A percentile compares a stretch with the other conserved stretches of the same genome.
These are phyloP conservation scores for Thalpophila matura DNA, from an alignment of 2,888 invertebrate species.

Conservation along the genomic window DNA sequence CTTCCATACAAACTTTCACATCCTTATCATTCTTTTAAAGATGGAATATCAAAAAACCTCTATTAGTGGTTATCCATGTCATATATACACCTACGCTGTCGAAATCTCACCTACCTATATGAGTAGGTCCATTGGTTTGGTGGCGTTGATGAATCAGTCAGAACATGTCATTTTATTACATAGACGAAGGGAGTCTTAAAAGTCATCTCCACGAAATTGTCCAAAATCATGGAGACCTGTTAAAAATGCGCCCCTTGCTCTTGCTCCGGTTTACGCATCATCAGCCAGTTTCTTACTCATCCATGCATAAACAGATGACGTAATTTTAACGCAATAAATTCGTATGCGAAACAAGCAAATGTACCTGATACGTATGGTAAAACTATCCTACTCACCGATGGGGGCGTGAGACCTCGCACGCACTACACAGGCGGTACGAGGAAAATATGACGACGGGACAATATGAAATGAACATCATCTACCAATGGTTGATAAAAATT, in stretches of 20 bases:
- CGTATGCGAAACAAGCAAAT: constrained; percentile 34
- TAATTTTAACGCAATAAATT: constrained; percentile 26
- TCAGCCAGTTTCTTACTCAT: constrained; percentile 11
- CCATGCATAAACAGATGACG: constrained; percentile 22
- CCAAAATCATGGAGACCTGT: neutral
- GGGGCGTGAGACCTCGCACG: constrained; percentile 42
- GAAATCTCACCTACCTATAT: too few relatives aligned
- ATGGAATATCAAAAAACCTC: too few relatives aligned
- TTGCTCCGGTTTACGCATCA: constrained; percentile 1
- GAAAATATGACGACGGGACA: constrained; percentile 23
- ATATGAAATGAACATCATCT: neutral
- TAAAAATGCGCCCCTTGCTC: constrained; percentile 2
- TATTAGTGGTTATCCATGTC: too few relatives aligned
- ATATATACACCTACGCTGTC: too few relatives aligned
- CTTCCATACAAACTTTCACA: too few relatives aligned
- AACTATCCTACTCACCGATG: neutral
- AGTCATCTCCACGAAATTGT: too few relatives aligned
- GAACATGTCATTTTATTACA: too few relatives aligned
- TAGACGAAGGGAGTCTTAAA: too few relatives aligned
- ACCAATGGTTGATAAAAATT: too few relatives aligned
- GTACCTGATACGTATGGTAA: neutral
- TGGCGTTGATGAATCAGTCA: too few relatives aligned
- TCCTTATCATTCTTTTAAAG: too few relatives aligned
- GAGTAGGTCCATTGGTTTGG: too few relatives aligned
- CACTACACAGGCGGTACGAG: constrained; percentile 15